Percentiles rank a stretch among this genome's conserved stretches.
Evolutionary conservation across 2,888 invertebrate genomes (phyloP).

Genomic region (Pardosa pseudoannulata): DNA sequence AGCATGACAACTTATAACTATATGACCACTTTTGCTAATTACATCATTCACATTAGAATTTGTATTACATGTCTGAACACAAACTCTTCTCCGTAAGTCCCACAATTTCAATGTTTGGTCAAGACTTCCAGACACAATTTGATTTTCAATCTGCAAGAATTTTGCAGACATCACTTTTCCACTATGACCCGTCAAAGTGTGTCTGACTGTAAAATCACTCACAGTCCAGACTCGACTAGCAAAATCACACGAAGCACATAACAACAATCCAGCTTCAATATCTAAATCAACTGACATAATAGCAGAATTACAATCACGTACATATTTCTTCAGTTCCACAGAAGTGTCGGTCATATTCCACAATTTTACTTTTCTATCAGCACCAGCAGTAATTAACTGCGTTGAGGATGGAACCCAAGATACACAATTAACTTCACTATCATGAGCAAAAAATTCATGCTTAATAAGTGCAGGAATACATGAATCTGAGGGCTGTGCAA

Average conservation of each 20-base stretch:
- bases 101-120: conserved; percentile 98
- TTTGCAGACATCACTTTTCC: conserved; percentile 98
- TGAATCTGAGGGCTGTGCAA: not conserved
- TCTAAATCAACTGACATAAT: conserved; percentile 98
- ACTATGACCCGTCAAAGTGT: conserved; percentile 95
- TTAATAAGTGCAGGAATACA: conserved; percentile 27
- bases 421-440: conserved; percentile 96
- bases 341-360: conserved; percentile 85
- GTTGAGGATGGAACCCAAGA: conserved; percentile 96
- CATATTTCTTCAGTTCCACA: conserved; percentile 82
- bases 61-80: conserved; percentile 95
- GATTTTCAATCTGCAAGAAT: conserved; percentile 93
- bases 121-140: conserved; percentile 97
- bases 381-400: conserved; percentile 91
- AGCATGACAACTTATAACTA: conserved; percentile 96
- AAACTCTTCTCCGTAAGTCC: conserved; percentile 94
- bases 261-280: conserved; percentile 84
- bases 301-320: conserved; percentile 95
- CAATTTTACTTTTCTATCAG: conserved; percentile 96
- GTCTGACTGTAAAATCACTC: conserved; percentile 91
- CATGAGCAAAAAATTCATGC: conserved; percentile 89
- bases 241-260: conserved; percentile 97
- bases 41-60: conserved; percentile 98
- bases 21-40: conserved; percentile 90
- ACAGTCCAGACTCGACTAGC: conserved; percentile 98